phyloP scores from a whole-genome alignment of 2,797 vertebrate genomes.

The Intellagama lesueurii region DNA sequence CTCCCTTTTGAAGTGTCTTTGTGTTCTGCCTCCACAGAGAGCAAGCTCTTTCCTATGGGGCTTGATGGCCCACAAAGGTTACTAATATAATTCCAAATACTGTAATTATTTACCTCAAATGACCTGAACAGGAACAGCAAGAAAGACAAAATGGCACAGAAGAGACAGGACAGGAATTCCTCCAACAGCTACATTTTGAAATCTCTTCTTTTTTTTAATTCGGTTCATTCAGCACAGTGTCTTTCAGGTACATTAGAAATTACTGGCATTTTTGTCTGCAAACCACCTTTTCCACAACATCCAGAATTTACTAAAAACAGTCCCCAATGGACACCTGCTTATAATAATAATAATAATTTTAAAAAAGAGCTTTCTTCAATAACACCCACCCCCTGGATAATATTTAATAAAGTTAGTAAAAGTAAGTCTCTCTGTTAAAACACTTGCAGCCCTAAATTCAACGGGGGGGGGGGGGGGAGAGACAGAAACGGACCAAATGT shows the following conservation, averaged over 20 bases:
- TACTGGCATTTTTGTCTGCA: not conserved
- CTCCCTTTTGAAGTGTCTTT: conserved; percentile 62
- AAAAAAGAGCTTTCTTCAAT: not conserved
- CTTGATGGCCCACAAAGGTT: conserved; percentile 30
- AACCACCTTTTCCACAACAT: not conserved
- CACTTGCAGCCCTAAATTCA: not conserved
- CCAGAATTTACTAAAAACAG: not conserved
- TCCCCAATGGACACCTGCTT: not conserved
- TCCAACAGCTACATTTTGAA: conserved; percentile 1
- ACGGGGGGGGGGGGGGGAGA: not conserved
- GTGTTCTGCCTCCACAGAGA: conserved; percentile 61
- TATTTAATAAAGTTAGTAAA: not conserved
- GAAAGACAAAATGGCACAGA: conserved; percentile 7
- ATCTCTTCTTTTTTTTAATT: not conserved
- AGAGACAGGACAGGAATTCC: not conserved
- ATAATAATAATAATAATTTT: no score
- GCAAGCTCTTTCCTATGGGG: conserved; percentile 62
- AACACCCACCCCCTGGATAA: not conserved
- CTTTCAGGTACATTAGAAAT: no score
- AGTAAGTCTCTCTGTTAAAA: not conserved
- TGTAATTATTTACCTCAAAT: not conserved
- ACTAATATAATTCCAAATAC: not conserved
- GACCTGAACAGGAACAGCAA: not conserved
- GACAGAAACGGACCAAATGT: not conserved
- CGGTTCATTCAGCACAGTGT: not conserved